Base-by-base conservation (phyloP, 2,797 vertebrate genomes). In the Propithecus perrieri region DNA sequence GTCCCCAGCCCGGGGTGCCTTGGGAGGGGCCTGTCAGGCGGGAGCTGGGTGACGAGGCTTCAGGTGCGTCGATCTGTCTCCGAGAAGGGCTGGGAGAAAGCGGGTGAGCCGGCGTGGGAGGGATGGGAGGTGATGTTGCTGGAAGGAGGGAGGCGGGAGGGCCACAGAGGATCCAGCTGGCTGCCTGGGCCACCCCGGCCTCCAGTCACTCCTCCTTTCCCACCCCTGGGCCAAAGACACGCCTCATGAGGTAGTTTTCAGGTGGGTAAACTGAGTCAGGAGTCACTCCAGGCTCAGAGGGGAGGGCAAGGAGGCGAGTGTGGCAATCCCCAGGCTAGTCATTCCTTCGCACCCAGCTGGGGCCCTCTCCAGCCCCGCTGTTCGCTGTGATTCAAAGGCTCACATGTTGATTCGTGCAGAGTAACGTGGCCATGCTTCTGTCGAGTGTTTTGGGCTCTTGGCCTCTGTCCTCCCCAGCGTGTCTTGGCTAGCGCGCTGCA, bases 361-460 rank as follows among this genome's bases (percentile, higher is more conserved):
- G 65, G 10, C 24, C 26, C 43, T 69, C 80, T 55, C 22, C 26
- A 67, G 57, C 50, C 71, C 50, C 0, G 30, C 22, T 26, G 8
- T 7, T 61, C 7, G 1, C n/a, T 33, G 13, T 17, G 53, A 69
- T 4, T 41, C 59, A 69, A 75, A 43, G 59, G 50, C 22, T 28
- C 43, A 7, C 2, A 8, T 4, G 5, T 18, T 78, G 76, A 48
- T 7, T 33, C 33, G 0, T 4, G 12, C 28, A 18, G 67, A 26
- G 46, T 14, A 2, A 1, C 9, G 35, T 1, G 26, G 55, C 35
- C 10, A 11, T 0, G 20, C 53, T 84, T 61, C 53, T 61, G 50
- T 26, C 71, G 5, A 10, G 41, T 9, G n/a, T 30, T 20, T 28
- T 41, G 35, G 50, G 50, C 43, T 75, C 71, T 1, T 0, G 1